These are phyloP conservation scores for Callionymus lyra DNA, from an alignment of 2,113 vertebrate species.

Conservation along the genomic window DNA sequence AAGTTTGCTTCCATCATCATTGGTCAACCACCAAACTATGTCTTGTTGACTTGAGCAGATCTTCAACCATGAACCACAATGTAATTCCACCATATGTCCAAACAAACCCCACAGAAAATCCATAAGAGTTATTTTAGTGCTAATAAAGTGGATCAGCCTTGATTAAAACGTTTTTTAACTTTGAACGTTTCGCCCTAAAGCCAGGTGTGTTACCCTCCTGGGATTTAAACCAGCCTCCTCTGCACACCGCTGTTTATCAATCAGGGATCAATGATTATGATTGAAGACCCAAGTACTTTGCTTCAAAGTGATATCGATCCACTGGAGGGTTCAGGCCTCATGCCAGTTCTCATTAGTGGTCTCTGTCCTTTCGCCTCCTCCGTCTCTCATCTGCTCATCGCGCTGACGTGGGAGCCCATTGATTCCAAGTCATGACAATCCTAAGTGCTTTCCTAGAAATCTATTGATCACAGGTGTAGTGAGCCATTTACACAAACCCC, in stretches of 20 bases:
- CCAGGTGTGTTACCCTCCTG: background rate
- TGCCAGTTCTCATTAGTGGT: constrained; percentile 50
- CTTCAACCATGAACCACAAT: too few species aligned
- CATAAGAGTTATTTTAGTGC: too few species aligned
- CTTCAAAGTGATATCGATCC: constrained; percentile 50
- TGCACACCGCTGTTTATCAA: constrained; percentile 41
- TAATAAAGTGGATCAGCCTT: too few species aligned
- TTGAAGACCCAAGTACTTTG: constrained; percentile 28
- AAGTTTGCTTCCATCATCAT: too few species aligned
- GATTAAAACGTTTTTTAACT: too few species aligned
- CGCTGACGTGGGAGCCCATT: constrained; percentile 24
- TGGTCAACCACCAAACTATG: too few species aligned
- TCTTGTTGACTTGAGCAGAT: too few species aligned
- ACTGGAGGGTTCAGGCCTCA: constrained; percentile 18
- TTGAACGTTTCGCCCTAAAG: background rate
- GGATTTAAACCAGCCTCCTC: constrained; percentile 8
- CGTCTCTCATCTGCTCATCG: constrained; percentile 27
- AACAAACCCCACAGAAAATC: too few species aligned
- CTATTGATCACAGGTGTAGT: constrained; percentile 50
- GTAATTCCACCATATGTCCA: too few species aligned
- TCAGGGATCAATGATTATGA: constrained; percentile 44
- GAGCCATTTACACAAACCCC: constrained; percentile 29
- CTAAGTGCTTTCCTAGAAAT: constrained; percentile 58
- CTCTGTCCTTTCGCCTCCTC: constrained; percentile 44
- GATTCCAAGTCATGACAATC: constrained; percentile 47